Base-by-base conservation (phyloP, 2,888 invertebrate genomes). In the Hartigia nigra region DNA sequence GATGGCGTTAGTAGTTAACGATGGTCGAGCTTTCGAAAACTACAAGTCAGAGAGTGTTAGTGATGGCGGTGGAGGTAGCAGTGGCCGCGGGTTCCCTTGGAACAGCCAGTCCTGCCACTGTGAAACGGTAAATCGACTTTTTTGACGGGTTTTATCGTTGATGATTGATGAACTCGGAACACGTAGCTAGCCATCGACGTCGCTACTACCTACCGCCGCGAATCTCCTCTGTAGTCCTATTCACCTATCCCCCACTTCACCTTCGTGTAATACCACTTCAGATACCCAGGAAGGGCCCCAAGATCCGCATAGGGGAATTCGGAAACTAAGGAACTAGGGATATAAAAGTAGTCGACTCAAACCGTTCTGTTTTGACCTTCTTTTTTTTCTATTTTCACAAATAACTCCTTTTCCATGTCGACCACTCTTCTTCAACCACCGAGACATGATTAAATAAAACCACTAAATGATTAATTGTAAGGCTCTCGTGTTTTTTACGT, bases 401-500 rank as follows among this genome's bases (percentile, higher is more conserved):
- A 23, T 23, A 55, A 77, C 69, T 78, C 70, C 79, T 78, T 75
- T 31, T 70, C 74, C 75, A 76, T 79, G 78, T 78, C 55, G 55
- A 55, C 75, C 72, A 70, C 55, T 78, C 77, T 77, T 69, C 82
- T 70, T 81, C 39, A 36, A n/a, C 23, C 78, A 81, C 81, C 84
- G 80, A 82, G 83, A 85, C 87, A 84, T 88, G 88, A 89, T 89
- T 88, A 88, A 89, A 88, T 89, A 87, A 88, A 88, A 88, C 87
- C 85, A 83, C 87, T 85, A 84, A 87, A 86, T 89, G 89, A 89
- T 89, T 88, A 89, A 89, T 89, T 86, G 87, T 84, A 81, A 80
- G 80, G 82, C 82, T 81, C 82, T 82, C 77, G 80, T 72, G 81
- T 82, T 82, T 81, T 82, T 83, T 70, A n/a, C 37, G 31, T 78